Percentiles rank a stretch among this genome's conserved stretches.
Conservation (phyloP, 2,113 vertebrate genomes). For the Tonatia bakeri region DNA sequence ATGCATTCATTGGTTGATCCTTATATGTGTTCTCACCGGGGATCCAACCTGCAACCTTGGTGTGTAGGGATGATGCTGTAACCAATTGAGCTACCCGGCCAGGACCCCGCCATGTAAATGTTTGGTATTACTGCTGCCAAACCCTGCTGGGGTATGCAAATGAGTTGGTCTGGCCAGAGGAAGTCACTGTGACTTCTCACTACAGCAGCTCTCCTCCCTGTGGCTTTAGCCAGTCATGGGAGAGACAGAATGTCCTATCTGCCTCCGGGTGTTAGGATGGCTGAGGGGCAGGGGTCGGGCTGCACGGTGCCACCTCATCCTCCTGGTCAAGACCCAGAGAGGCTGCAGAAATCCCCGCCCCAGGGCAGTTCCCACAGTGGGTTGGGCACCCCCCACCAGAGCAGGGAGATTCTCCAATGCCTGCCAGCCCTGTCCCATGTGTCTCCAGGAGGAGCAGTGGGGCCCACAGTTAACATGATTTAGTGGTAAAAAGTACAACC, state of each 20-base stretch:
- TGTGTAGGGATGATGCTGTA: background rate
- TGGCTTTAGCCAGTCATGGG: background rate
- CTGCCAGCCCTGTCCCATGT: background rate
- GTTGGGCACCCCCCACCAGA: rapidly evolving
- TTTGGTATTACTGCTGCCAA: background rate
- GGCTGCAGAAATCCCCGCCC: background rate
- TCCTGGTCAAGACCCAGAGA: background rate
- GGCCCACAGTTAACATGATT: background rate
- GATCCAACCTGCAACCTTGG: background rate
- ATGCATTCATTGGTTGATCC: too few species aligned
- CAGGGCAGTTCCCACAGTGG: background rate
- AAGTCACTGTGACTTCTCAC: background rate
- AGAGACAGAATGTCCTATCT: background rate
- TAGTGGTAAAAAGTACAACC: background rate
- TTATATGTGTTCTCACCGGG: too few species aligned
- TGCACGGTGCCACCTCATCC: background rate
- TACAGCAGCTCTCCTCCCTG: background rate
- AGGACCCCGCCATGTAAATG: background rate
- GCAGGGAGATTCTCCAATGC: background rate
- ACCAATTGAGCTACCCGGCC: background rate
- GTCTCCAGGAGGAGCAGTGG: background rate
- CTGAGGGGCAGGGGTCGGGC: background rate
- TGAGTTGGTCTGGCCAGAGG: background rate
- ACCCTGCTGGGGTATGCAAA: background rate
- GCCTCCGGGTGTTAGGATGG: background rate